phyloP scores from a whole-genome alignment of 2,888 invertebrate genomes.

The Amphimallon solstitiale region DNA sequence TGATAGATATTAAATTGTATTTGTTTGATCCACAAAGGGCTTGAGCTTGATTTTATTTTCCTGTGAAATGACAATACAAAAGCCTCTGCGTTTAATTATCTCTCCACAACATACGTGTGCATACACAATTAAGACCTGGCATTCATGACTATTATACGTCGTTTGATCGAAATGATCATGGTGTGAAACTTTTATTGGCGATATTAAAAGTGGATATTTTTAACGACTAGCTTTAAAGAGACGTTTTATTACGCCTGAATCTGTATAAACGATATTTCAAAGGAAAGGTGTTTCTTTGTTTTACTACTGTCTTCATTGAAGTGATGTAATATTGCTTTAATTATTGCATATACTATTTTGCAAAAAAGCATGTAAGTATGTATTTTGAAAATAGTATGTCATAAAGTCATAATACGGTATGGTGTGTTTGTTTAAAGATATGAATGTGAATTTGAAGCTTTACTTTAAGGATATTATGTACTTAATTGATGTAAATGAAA shows the following conservation, averaged over 20 bases:
- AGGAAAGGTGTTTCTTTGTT: conserved; percentile 32
- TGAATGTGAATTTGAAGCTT: no score
- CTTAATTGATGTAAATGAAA: no score
- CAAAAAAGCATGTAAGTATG: no score
- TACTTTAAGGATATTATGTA: no score
- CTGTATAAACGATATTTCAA: conserved; percentile 25
- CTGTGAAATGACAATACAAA: conserved; percentile 28
- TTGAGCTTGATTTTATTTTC: conserved; percentile 24
- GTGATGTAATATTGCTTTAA: conserved; percentile 30
- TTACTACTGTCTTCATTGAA: conserved; percentile 23
- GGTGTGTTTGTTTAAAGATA: no score
- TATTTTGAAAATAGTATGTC: background rate
- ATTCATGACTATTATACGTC: conserved; percentile 28
- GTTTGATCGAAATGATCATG: conserved; percentile 19
- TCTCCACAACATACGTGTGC: conserved; percentile 20
- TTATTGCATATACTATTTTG: conserved; percentile 10
- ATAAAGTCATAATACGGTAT: no score
- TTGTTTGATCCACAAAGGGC: conserved; percentile 27
- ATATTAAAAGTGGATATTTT: conserved; percentile 32
- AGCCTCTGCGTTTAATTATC: conserved; percentile 26
- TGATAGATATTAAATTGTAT: conserved; percentile 28
- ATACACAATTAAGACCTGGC: conserved; percentile 16
- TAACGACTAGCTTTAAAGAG: conserved; percentile 8
- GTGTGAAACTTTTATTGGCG: conserved; percentile 31
- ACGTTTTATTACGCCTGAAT: conserved; percentile 26